Evolutionary conservation across 2,113 vertebrate species (phyloP), one percentile per base, ranked within the genome.

Genomic region (Trachemys scripta): DNA sequence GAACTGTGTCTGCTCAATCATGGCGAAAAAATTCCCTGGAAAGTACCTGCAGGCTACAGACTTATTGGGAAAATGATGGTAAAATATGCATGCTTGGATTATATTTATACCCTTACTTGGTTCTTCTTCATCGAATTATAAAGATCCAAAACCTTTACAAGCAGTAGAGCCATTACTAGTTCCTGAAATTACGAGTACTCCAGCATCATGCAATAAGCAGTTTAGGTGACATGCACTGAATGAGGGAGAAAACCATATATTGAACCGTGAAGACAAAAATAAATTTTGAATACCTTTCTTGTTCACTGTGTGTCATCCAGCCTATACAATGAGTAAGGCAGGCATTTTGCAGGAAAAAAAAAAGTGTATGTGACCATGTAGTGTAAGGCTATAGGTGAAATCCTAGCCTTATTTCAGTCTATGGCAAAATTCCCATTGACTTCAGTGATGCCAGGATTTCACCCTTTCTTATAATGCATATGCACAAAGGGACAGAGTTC

Each of bases 1-100:
- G 98, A 99, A 80, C 16, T 98, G 5, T 90, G 35, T 25, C 96
- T 96, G 69, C 97, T 99, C 89, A 96, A 96, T 87, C 65, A 35
- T 96, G 98, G 98, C 80, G 97, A 97, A 94, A 97, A 94, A 91
- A 97, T 98, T 94, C 98, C 98, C 13, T 98, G 92, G 69, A 96
- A 96, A 91, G 65, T 97, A 84, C 95, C 98, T 27, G 42, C 98
- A 80, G 95, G 98, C 56, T 98, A 90, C 89, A 98, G 90, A 97
- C n/a, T 87, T 76, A 17, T 3, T 62, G 85, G 89, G 54, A 94
- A 97, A 97, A 35, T 78, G 25, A 96, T 97, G 98, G 98, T 98
- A 98, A 98, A 90, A 6, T n/a, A 78, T 90, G 17, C 7, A 13
- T 6, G 31, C 54, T 85, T 94, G 13, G 84, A 78, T 86, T 51